Base-by-base conservation (phyloP, 1,140 invertebrate genomes). In the Cecropterus lyciades region DNA sequence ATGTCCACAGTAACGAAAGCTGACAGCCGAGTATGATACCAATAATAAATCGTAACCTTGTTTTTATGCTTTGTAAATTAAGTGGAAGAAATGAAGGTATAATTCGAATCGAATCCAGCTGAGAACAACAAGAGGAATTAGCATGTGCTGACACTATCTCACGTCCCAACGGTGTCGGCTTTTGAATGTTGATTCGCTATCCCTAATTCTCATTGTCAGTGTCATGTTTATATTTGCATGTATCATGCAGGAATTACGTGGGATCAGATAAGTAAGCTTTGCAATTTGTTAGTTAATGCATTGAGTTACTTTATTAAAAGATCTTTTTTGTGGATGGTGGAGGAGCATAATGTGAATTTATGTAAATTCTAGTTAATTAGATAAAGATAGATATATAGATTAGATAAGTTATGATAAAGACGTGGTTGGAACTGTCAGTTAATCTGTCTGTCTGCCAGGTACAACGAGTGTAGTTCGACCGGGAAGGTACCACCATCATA, bases 161-260 rank as follows among this genome's bases (percentile, higher is more conserved):
- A 51, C 46, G 30, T 40, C n/a, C 45, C 45, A 51, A 14, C 27
- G 24, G 27, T 60, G 56, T 60, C 46, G 15, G 46, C 59, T 40
- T 49, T 49, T 51, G 59, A 62, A 62, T 62, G 59, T 62, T 62
- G 46, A 62, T 62, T 62, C 46, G 59, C 46, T 40, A 51, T 51
- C 59, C 59, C 59, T 62, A 62, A 62, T 62, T 51, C 59, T 49
- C 45, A 62, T 62, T 51, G 46, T 33, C 59, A 62, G 59, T 52
- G 33, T 27, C 46, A 63, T 63, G 59, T 63, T 63, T 63, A 63
- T 17, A 63, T 63, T 63, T 63, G 59, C 59, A 63, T 63, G 59
- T 33, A 63, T 51, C 59, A 45, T 63, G 59, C 33, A 42, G 59
- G 59, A 51, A 63, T 63, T 27, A 51, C 59, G 33, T 48, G 59